Base-by-base conservation (phyloP, 2,797 vertebrate genomes). In the Neoniphon sammara region DNA sequence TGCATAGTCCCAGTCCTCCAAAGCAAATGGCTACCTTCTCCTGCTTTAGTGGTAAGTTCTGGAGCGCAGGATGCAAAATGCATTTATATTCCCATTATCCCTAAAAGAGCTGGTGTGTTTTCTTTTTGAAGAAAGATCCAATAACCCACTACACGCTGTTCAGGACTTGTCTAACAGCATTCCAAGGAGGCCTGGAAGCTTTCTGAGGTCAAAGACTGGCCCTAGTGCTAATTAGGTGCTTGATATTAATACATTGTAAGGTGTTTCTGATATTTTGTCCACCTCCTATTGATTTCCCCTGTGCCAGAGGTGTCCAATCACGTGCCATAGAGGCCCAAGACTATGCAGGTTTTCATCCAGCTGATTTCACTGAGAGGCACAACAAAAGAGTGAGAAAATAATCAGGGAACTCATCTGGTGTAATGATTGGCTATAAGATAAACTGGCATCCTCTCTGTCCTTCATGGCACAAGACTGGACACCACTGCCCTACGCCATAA, bases 81-180 rank as follows among this genome's bases (percentile, higher is more conserved):
- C 57, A 36, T 72, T 75, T 59, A 60, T 44, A 17, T 68, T 31
- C 53, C 68, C 11, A 62, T 73, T 25, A 23, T 61, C 11, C 20
- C 6, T 42, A n/a, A 58, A 25, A 73, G 66, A 82, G 61, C 70
- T 66, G 52, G 27, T 67, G 61, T 50, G 17, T 77, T 73, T 75
- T 2, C 42, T 30, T 82, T 73, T 66, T n/a, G 1, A 44, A 66
- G 20, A 75, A 70, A 75, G 1, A 46, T 53, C 42, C 23, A 36
- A 66, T 53, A 66, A 44, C 72, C 57, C 49, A 61, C 54, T 42
- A 6, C 4, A 42, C 30, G 42, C 47, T 27, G 69, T 73, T 59
- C 27, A 60, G 36, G 50, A 74, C 60, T 73, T 23, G 58, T 21
- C 60, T 42, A 21, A 46, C 63, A 53, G 64, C 72, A 85, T 85